Evolutionary conservation across 2,888 invertebrate species (phyloP), one percentile per base, ranked within the genome.

Genomic region (Zygaena filipendulae): DNA sequence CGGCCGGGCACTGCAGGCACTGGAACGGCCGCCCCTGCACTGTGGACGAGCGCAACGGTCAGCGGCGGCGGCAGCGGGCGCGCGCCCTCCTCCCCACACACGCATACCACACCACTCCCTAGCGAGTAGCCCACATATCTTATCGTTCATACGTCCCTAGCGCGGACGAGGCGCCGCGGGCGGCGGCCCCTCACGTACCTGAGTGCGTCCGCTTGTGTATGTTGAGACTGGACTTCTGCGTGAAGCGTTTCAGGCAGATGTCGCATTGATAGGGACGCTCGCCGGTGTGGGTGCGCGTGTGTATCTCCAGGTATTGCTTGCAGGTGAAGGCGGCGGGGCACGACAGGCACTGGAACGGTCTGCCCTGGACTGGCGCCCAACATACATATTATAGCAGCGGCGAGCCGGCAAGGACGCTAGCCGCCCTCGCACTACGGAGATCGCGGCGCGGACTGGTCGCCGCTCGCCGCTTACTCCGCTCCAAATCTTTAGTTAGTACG

Each of bases 191-290:
- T 38, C 45, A 67, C 74, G 48, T 77, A 82, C 82, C 81, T 55
- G 89, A 88, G 64, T 90, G 90, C 43, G 88, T 87, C 57, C 90
- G 84, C 63, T 88, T 89, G 81, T 90, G 90, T 44, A 89, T 90
- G 77, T 90, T 90, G 50, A 91, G 82, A 66, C 89, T 90, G 59
- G 89, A 89, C 68, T 90, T 90, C 79, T 91, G 90, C 39, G 90
- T 89, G 79, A 90, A 91, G 58, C 88, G 83, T 77, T 90, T 90
- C 56, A 86, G 82, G 70, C 90, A 90, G 58, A 87, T 81, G 70
- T 87, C 87, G 70, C 90, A 90, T 69, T 89, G 80, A 70, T 82
- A 82, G 33, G 82, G 82, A 33, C 82, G 80, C 72, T 81, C 75
- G 59, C 75, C 75, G 59, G 74, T 75, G 71, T 84, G 84, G 28